Evolutionary conservation across 1,140 invertebrate genomes (phyloP), one percentile per base, ranked within the genome.

Genomic region (Choristoneura fumiferana): DNA sequence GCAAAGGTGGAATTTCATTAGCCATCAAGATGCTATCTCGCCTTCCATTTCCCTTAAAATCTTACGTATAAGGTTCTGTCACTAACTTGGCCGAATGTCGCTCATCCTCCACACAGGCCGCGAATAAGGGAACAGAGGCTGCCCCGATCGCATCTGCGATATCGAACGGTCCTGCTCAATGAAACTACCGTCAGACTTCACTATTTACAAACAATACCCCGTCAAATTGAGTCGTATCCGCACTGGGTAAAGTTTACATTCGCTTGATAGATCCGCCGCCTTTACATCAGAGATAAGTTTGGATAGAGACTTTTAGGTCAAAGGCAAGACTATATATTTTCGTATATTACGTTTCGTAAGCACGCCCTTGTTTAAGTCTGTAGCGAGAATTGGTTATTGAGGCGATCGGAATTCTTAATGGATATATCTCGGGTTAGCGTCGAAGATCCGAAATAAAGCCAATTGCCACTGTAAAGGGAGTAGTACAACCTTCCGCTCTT

Each of bases 221-320:
- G 18, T 45, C 35, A 69, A 74, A 67, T 43, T 36, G 34, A 17
- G 57, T 67, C 62, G 39, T 67, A 62, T 18, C 36, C 13, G 38
- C 8, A 45, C 49, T 29, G 15, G 4, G 14, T 40, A 61, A 39
- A 61, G 65, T 59, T 38, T 13, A 49, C 8, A 62, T 68, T 68
- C 18, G 53, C 54, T 52, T 33, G 55, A 8, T 17, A 38, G 57
- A 40, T 62, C 57, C 38, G 69, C 63, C n/a, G 55, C 66, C 70
- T 73, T 77, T 75, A 80, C 70, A 76, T 77, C 63, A 60, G 39
- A 78, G 75, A 82, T 84, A 84, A 81, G 67, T 84, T 75, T 65
- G 69, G 73, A 76, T 79, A 67, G 62, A 70, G 68, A 73, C 69
- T 81, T 81, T 81, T 78, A 80, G 79, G 78, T 84, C 78, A 81